phyloP scores from a whole-genome alignment of 2,113 vertebrate species.

The Cyphomyrus plagiostoma region DNA sequence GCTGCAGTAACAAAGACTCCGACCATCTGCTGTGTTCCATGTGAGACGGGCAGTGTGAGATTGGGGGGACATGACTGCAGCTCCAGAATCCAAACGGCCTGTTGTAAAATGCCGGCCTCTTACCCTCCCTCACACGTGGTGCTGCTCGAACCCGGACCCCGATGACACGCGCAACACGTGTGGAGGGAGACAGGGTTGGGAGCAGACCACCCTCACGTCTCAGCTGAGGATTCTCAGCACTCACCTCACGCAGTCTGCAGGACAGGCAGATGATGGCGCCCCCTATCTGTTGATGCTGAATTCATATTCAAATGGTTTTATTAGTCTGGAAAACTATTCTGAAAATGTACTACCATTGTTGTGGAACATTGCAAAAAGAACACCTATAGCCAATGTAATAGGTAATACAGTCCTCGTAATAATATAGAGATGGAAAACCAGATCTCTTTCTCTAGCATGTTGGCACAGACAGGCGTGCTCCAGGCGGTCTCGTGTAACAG shows the following conservation, averaged over 20 bases:
- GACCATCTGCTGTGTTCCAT: slow-evolving; percentile 1
- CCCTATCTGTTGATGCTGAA: not conserved
- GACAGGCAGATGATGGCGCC: not conserved
- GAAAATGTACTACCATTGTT: not conserved
- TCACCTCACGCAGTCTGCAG: not conserved
- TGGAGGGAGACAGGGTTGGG: not conserved
- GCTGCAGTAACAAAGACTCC: slow-evolving; percentile 6
- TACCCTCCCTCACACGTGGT: not conserved
- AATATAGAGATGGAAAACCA: not conserved
- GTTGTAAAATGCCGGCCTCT: not conserved
- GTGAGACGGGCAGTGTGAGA: not conserved
- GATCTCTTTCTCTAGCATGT: not conserved
- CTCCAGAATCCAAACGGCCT: not conserved
- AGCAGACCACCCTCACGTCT: not conserved
- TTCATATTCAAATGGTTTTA: not conserved
- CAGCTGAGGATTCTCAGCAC: not conserved
- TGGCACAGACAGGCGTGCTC: not conserved
- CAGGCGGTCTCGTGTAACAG: not conserved
- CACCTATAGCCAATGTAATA: not conserved
- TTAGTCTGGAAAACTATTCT: not conserved
- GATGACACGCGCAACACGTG: not conserved
- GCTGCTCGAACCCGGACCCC: not conserved
- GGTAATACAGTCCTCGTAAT: not conserved
- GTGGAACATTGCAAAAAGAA: not conserved
- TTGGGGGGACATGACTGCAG: not conserved